Conservation (phyloP, 30 jellyfish, hydroid and myxozoan species). For the Rhopilema esculentum region DNA sequence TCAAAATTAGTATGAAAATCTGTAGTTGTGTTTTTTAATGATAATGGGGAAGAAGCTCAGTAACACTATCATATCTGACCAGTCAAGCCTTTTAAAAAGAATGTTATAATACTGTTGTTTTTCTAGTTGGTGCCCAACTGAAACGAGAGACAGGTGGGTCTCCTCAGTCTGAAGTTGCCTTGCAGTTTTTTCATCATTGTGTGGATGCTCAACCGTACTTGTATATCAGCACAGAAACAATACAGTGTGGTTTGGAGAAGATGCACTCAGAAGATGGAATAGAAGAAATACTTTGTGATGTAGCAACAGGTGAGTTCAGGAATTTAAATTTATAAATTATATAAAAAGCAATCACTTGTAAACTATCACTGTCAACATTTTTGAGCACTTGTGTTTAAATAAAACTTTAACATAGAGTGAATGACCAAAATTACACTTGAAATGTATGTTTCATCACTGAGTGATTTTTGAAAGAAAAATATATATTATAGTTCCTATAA, state of each 20-base stretch:
- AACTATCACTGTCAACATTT: neutral
- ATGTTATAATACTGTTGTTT: neutral
- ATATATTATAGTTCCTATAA: too few species aligned
- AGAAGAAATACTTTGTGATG: neutral
- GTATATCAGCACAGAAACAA: slow-evolving; percentile 51
- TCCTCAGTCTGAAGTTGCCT: slow-evolving; percentile 82
- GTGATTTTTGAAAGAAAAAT: too few species aligned
- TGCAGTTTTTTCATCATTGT: slow-evolving; percentile 87
- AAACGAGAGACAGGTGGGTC: slow-evolving; percentile 54
- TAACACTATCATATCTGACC: neutral
- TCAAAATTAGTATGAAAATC: too few species aligned
- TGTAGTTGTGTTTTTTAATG: too few species aligned
- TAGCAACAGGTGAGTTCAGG: slow-evolving; percentile 7
- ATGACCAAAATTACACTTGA: too few species aligned
- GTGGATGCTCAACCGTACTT: slow-evolving; percentile 91
- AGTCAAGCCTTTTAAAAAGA: neutral
- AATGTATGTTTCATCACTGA: too few species aligned
- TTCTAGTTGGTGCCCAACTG: slow-evolving; percentile 74
- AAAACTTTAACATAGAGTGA: too few species aligned
- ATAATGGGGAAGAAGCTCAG: too few species aligned
- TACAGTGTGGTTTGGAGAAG: slow-evolving; percentile 10
- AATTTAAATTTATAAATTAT: too few species aligned
- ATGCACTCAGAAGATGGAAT: neutral
- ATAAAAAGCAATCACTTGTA: neutral
- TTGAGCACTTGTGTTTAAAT: too few species aligned